phyloP scores from a whole-genome alignment of 2,113 vertebrate species.

The Syngnathus floridae region DNA sequence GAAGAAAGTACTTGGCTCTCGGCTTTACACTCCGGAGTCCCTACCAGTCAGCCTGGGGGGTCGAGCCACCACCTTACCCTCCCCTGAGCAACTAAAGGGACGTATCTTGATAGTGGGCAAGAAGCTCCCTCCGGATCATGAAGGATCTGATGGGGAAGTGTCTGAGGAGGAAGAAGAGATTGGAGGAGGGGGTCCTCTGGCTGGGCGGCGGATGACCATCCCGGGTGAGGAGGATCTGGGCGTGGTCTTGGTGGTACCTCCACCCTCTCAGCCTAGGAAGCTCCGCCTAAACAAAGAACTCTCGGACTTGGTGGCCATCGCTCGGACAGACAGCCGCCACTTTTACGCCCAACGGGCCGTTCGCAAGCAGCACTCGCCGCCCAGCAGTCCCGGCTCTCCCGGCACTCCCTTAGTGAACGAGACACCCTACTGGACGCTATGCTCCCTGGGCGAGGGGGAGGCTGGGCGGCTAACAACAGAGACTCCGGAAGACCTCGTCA shows the following conservation, averaged over 20 bases:
- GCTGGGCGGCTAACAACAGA: conserved; percentile 88
- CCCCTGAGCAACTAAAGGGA: conserved; percentile 87
- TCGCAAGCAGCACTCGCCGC: conserved; percentile 74
- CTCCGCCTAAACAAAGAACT: conserved; percentile 83
- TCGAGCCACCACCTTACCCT: conserved; percentile 75
- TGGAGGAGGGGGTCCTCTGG: conserved; percentile 74
- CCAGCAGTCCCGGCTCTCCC: conserved; percentile 79
- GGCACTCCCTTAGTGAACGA: conserved; percentile 50
- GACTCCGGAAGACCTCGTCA: conserved; percentile 89
- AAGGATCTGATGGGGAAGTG: conserved; percentile 84
- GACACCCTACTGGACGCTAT: conserved; percentile 79
- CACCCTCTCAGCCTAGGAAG: conserved; percentile 75
- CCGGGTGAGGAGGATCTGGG: conserved; percentile 74
- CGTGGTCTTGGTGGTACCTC: conserved; percentile 71
- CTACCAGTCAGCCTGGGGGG: conserved; percentile 69
- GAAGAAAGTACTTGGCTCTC: conserved; percentile 79
- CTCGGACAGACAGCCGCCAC: conserved; percentile 74
- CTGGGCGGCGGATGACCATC: conserved; percentile 72
- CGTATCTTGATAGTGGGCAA: conserved; percentile 88
- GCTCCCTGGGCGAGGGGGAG: conserved; percentile 89
- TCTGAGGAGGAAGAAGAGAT: conserved; percentile 95
- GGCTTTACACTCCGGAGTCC: conserved; percentile 79
- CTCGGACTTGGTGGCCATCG: conserved; percentile 85
- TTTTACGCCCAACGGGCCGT: conserved; percentile 70
- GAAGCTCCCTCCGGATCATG: conserved; percentile 75